Conservation (phyloP, 2,113 vertebrate genomes). For the Sceloporus undulatus region DNA sequence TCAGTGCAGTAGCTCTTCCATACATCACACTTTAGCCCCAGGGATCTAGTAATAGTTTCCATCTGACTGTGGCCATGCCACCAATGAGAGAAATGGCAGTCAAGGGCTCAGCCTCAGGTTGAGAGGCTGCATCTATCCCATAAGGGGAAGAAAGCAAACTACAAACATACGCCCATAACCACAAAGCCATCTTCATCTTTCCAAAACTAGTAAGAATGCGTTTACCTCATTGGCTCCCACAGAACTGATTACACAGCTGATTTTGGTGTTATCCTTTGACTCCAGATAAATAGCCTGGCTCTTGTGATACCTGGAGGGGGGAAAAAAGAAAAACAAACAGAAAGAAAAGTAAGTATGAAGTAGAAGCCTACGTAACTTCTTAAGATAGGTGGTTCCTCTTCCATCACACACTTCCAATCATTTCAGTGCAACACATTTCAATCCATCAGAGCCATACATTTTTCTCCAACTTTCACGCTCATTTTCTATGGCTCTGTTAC, state of each 20-base stretch:
- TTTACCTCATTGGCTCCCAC: slow-evolving; percentile 96
- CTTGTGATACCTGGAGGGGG: slow-evolving; percentile 92
- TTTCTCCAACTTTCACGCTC: no score
- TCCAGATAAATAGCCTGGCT: slow-evolving; percentile 98
- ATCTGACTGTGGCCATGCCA: neutral
- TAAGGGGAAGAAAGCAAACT: neutral
- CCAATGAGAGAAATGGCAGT: neutral
- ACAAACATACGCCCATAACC: neutral
- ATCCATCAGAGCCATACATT: no score
- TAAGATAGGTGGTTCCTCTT: no score
- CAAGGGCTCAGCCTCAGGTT: neutral
- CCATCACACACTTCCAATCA: no score
- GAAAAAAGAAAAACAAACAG: no score
- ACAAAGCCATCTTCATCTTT: no score
- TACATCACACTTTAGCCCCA: no score
- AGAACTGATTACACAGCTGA: slow-evolving; percentile 98
- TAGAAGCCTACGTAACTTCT: no score
- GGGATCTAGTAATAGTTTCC: neutral
- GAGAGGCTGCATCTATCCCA: no score
- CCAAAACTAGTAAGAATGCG: neutral
- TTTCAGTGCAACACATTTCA: no score
- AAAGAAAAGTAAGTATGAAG: no score
- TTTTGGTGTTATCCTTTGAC: slow-evolving; percentile 98
- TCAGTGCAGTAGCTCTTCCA: neutral
- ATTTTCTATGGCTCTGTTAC: no score